A percentile compares a stretch with the other conserved stretches of the same genome.
These are phyloP conservation scores for Semotilus atromaculatus DNA, from an alignment of 2,797 vertebrate species.

Conservation along the genomic window DNA sequence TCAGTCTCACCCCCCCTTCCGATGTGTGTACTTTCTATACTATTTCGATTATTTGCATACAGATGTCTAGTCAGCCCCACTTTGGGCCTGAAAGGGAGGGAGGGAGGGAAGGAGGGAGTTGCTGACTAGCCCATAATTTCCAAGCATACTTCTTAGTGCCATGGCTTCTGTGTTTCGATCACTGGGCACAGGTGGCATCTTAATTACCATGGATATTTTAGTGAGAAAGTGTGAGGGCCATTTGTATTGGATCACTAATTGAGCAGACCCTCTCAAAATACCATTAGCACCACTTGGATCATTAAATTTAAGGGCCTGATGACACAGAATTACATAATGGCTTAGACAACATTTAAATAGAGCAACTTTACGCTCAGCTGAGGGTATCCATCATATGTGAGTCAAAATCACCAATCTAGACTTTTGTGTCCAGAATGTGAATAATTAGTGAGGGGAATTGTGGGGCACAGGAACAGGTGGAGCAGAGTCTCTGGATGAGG, in stretches of 20 bases:
- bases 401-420: conserved; percentile 57
- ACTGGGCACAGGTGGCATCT: conserved; percentile 60
- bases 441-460: conserved; percentile 60
- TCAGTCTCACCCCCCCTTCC: conserved; percentile 40
- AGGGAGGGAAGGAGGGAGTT: conserved; percentile 47
- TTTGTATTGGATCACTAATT: conserved; percentile 51
- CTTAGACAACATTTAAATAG: conserved; percentile 39
- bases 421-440: conserved; percentile 59
- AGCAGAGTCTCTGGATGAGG: conserved; percentile 55
- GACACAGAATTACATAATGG: conserved; percentile 56
- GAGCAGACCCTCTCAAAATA: conserved; percentile 49
- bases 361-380: conserved; percentile 37
- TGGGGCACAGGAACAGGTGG: conserved; percentile 58
- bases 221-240: conserved; percentile 16
- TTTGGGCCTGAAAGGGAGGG: conserved; percentile 51
- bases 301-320: conserved; percentile 55
- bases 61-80: conserved; percentile 65
- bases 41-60: conserved; percentile 66
- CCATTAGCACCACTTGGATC: conserved; percentile 60
- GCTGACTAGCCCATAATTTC: conserved; percentile 56
- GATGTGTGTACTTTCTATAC: conserved; percentile 59
- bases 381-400: conserved; percentile 51
- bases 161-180: conserved; percentile 54
- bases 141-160: conserved; percentile 46
- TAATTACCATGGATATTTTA: conserved; percentile 54